Conservation (phyloP, 2,797 vertebrate species). For the Carcharodon carcharias region DNA sequence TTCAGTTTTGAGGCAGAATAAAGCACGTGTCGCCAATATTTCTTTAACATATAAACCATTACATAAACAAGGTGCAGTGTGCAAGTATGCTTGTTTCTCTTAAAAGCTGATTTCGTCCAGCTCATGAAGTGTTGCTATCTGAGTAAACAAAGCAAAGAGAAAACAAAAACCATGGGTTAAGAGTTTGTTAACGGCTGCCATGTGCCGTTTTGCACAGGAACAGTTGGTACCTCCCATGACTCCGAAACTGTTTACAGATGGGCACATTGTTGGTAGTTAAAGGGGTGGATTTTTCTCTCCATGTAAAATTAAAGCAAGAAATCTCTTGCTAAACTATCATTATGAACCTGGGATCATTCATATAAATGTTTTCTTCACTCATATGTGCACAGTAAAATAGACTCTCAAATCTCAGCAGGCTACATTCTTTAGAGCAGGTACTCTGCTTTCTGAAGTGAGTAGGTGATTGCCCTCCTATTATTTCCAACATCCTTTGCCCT, state of each 20-base stretch:
- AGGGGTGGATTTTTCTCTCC: not conserved
- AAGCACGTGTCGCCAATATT: not conserved
- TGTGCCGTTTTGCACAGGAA: not conserved
- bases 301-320: not conserved
- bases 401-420: not conserved
- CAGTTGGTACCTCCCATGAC: not conserved
- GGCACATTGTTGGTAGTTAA: not conserved
- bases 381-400: not conserved
- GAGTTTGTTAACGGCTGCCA: constrained; percentile 8
- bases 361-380: not conserved
- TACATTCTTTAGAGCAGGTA: not conserved
- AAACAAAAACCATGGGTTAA: not conserved
- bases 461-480: not conserved
- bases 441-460: not conserved
- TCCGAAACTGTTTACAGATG: not conserved
- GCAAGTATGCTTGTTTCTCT: not conserved
- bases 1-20: no score
- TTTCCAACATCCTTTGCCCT: not conserved
- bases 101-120: not conserved
- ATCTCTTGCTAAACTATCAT: no score
- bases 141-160: not conserved
- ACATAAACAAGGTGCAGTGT: not conserved
- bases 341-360: not conserved
- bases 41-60: not conserved
- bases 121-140: not conserved